Evolutionary conservation across 2,888 invertebrate genomes (phyloP).

Genomic region (Catotricha subobsoleta): DNA sequence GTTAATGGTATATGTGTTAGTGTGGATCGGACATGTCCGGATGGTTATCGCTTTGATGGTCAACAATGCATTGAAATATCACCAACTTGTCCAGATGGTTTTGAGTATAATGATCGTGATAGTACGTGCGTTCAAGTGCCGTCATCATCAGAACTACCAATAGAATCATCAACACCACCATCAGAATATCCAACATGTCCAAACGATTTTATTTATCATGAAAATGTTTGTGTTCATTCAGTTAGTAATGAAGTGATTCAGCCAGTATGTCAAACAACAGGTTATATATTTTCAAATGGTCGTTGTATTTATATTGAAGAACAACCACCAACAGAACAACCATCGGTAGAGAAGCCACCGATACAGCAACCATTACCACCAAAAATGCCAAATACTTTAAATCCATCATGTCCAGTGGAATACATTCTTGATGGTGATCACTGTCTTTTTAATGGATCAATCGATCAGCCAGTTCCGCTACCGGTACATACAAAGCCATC

Average conservation of each 20-base stretch:
- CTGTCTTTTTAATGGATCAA: not conserved
- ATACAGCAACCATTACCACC: too few relatives aligned
- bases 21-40: not conserved
- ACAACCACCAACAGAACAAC: too few relatives aligned
- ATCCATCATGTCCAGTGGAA: not conserved
- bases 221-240: not conserved
- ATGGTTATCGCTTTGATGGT: not conserved
- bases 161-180: too few relatives aligned
- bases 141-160: too few relatives aligned
- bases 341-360: too few relatives aligned
- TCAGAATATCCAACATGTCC: too few relatives aligned
- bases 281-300: not conserved
- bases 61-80: not conserved
- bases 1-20: not conserved
- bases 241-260: too few relatives aligned
- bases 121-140: not conserved
- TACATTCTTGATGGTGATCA: not conserved
- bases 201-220: not conserved
- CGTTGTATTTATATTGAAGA: too few relatives aligned
- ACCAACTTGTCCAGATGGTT: conserved; percentile 1
- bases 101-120: not conserved
- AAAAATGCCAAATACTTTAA: not conserved
- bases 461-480: not conserved
- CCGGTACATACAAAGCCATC: not conserved
- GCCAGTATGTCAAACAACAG: not conserved